Base-by-base conservation (phyloP, 35 echinoderm and acorn worm genomes). In the Strongylocentrotus purpuratus region DNA sequence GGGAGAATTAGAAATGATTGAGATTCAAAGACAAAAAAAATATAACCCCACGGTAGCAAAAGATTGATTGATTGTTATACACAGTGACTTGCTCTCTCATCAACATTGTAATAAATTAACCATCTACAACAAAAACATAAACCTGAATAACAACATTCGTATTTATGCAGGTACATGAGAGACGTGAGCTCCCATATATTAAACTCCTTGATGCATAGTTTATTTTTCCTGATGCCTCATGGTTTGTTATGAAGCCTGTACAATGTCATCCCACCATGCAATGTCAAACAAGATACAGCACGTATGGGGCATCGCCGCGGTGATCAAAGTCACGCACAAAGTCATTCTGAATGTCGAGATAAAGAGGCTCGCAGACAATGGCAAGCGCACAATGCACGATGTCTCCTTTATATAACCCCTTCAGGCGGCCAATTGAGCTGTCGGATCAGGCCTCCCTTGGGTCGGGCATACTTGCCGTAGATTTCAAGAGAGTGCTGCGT, bases 351-450 rank as follows among this genome's bases (percentile, higher is more conserved):
- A 78, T 0, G 65, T 78, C 65, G 20, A 78, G 28, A 78, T 7
- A 28, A 8, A n/a, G 7, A 59, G 25, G 65, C 25, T 78, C 65
- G 7, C 65, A 78, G 65, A 78, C 65, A 78, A 78, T 78, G 65
- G 65, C 65, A 78, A 78, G 65, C 20, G 65, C 65, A 71, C 61
- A 71, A 71, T 71, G 3, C 0, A n/a, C 18, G 65, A 28, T 28
- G 65, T 5, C 87, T 89, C 13, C 32, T 93, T 93, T 93, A 93
- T 93, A 93, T 31, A 32, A 99, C 95, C 7, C 96, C 98, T 88
- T 99, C 98, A 17, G 97, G 95, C 33, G 98, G 98, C 98, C 98
- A 99, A 45, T 99, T 99, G 13, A 98, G 65, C 90, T 97, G 95
- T 50, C 94, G 97, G 78, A 98, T 92, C 0, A 99, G 94, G 9